Evolutionary conservation across 2,797 vertebrate species (phyloP), one percentile per base, ranked within the genome.

Genomic region (Fratercula arctica): DNA sequence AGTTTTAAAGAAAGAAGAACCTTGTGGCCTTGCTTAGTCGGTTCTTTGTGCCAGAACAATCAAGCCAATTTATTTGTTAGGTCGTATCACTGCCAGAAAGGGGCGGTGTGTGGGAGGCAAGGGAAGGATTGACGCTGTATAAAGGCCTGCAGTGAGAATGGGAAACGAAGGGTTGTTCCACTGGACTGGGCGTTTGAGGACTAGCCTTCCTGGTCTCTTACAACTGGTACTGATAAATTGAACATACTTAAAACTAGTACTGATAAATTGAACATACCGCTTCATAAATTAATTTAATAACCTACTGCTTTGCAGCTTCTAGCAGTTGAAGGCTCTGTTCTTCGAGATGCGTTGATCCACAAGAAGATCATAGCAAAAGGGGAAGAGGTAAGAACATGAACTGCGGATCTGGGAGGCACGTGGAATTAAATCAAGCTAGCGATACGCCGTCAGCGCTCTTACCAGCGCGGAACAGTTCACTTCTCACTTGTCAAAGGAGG

Each of bases 351-450:
- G 3, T 96, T 99, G 95, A 99, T 97, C 35, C 99, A 99, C 98
- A 99, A 99, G 98, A 99, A 99, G 98, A 99, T 99, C 95, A 99
- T 98, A 59, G 99, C 99, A 86, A 99, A 99, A 97, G 99, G 99
- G 60, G 99, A 99, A 92, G 99, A 99, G 99, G 99, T 99, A 33
- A 98, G 98, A 43, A 17, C 19, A 2, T 9, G 16, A 63, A 25
- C 10, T 33, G 85, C 50, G 73, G 26, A 1, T 33, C 12, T n/a
- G 80, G 78, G 83, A 59, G 56, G 31, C 23, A 33, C 1, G 0
- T 3, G 37, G 84, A 48, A 10, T 61, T 9, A 13, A 43, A 54
- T 16, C 20, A 8, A 20, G 35, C 24, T 16, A 16, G 19, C 0
- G 8, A 31, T 7, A 15, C 18, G 3, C 37, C 0, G 0, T 25